A percentile compares a stretch with the other conserved stretches of the same genome.
Evolutionary conservation across 2,888 invertebrate species (phyloP).

Genomic region (Cybosia mesomella): DNA sequence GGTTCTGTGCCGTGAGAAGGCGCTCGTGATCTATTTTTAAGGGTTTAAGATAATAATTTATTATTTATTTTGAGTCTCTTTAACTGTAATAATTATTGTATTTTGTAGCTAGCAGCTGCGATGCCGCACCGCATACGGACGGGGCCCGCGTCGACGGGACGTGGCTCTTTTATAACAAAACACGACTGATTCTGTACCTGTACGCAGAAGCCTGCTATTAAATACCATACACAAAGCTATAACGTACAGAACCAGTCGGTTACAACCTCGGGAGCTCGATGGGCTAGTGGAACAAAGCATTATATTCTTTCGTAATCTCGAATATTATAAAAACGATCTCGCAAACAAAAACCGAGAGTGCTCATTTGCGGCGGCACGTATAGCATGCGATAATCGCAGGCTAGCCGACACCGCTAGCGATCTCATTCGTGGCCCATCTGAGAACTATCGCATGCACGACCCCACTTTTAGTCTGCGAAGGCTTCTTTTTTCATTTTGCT

Average conservation of each 20-base stretch:
- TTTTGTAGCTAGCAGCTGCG: constrained; percentile 80
- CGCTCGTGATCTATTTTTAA: constrained; percentile 87
- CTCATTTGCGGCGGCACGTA: constrained; percentile 58
- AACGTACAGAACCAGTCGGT: constrained; percentile 66
- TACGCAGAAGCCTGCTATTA: constrained; percentile 42
- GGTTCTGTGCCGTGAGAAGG: constrained; percentile 86
- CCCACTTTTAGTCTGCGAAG: constrained; percentile 65
- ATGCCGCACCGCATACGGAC: constrained; percentile 84
- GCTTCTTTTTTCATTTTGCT: constrained; percentile 76
- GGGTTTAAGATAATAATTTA: constrained; percentile 87
- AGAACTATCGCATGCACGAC: constrained; percentile 62
- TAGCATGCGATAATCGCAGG: constrained; percentile 52
- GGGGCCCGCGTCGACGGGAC: constrained; percentile 82
- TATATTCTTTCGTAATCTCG: constrained; percentile 43
- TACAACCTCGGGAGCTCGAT: constrained; percentile 66
- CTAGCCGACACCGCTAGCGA: constrained; percentile 62
- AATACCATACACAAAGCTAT: constrained; percentile 22
- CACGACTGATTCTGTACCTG: constrained; percentile 64
- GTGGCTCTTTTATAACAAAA: constrained; percentile 67
- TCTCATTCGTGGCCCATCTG: constrained; percentile 69
- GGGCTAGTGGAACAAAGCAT: constrained; percentile 51
- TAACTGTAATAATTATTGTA: constrained; percentile 83
- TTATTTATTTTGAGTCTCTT: constrained; percentile 87
- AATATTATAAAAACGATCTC: constrained; percentile 44
- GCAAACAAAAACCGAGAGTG: constrained; percentile 50